Base-by-base conservation (phyloP, 2,797 vertebrate genomes). In the Gymnothorax javanicus region DNA sequence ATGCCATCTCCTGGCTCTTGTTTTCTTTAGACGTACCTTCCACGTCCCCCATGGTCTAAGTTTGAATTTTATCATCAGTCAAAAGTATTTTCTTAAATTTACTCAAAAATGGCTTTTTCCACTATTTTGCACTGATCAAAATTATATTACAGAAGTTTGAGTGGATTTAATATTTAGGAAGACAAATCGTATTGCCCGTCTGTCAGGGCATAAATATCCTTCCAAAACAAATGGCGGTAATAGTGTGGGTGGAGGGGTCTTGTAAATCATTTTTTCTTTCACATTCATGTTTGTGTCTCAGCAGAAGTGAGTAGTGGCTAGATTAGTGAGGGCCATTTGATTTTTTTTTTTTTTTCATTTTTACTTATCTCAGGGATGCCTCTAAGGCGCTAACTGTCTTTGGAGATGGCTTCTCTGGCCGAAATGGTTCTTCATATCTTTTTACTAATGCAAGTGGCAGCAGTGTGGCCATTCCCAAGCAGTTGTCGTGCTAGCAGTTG, bases 321-420 rank as follows among this genome's bases (percentile, higher is more conserved):
- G n/a, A n/a, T n/a, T n/a, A n/a, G 77, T 87, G 64, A 59, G 82
- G 83, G 67, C 81, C 86, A 87, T 87, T 84, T 84, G 69, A 54
- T 84, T n/a, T n/a, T n/a, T n/a, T n/a, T n/a, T n/a, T n/a, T n/a
- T 33, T 69, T 64, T 67, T 83, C 71, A 33, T 69, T 77, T 64
- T 33, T 84, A n/a, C 77, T 84, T 57, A 87, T 54, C 52, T 67
- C 69, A 60, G 82, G 33, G 79, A 33, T 75, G 59, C 23, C 23
- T 87, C 69, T 33, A 62, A 62, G 86, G 84, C 57, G 62, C 33
- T 75, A 69, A 57, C 59, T 83, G 62, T 75, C 75, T 11, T n/a
- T 25, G 11, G 7, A 15, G 9, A 62, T 11, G 82, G 59, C 83
- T 84, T 60, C 7, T 25, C 57, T 50, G 8, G 13, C 27, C 60